Evolutionary conservation across 2,113 vertebrate species (phyloP).

Genomic region (Malurus melanocephalus): DNA sequence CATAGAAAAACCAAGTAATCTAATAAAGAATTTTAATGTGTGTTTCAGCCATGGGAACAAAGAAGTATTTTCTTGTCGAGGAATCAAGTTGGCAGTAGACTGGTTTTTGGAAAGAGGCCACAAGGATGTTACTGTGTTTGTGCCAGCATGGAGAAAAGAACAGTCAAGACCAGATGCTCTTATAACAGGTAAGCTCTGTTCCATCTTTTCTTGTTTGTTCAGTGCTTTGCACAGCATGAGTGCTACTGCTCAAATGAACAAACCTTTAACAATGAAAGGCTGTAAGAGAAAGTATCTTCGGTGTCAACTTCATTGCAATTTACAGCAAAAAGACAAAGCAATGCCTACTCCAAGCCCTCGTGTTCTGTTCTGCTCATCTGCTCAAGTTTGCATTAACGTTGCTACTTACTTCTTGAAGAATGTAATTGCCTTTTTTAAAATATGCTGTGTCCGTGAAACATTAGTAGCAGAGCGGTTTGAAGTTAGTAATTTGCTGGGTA

Average conservation of each 20-base stretch:
- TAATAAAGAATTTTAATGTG: constrained; percentile 9
- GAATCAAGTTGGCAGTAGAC: constrained; percentile 93
- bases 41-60: constrained; percentile 95
- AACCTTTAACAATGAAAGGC: neutral
- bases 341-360: neutral
- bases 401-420: neutral
- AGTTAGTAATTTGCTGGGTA: neutral
- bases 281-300: neutral
- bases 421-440: neutral
- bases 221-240: neutral
- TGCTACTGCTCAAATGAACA: neutral
- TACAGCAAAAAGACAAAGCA: neutral
- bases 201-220: neutral
- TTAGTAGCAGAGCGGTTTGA: neutral
- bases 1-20: neutral
- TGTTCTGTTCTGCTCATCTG: neutral
- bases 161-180: constrained; percentile 94
- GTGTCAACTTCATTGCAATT: neutral
- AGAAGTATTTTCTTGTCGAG: constrained; percentile 97
- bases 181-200: constrained; percentile 82
- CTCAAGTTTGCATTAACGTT: neutral
- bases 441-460: accelerated
- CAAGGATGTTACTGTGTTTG: constrained; percentile 93
- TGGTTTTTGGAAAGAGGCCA: constrained; percentile 97
- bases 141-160: constrained; percentile 97